Evolutionary conservation across 2,113 vertebrate species (phyloP), one percentile per base, ranked within the genome.

Genomic region (Entosphenus tridentatus): DNA sequence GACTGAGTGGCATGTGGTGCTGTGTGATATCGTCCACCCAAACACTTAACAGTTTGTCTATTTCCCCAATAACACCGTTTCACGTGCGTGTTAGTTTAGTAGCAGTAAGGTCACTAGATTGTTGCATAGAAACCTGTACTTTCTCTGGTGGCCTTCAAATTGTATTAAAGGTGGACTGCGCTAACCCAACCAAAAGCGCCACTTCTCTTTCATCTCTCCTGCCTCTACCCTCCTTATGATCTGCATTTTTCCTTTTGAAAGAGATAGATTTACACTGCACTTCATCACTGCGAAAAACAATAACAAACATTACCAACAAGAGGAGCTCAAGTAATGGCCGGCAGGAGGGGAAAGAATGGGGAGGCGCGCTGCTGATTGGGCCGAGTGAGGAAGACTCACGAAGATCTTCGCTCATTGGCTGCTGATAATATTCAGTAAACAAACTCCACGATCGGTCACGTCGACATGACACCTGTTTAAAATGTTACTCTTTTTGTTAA

Each of bases 181-280:
- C 62, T 65, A 65, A 65, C 62, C 62, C 62, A 2, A 21, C 11
- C 10, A 2, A 65, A 65, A n/a, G 21, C 3, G 62, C 62, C 62
- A 65, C 62, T 65, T 65, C 62, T 16, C 62, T 65, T 9, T 65
- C 21, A n/a, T 9, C 21, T 9, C 21, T 21, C 16, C 58, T 17
- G 13, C 13, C 8, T 62, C 58, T 62, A 8, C 58, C 8, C 58
- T 65, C 62, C 62, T 65, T 65, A 11, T 65, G 62, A 65, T 65
- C 62, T 65, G 62, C 62, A 65, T 65, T 65, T 65, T 65, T 16
- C n/a, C n/a, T 2, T 65, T 65, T 21, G 2, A 8, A 65, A 65
- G 62, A 65, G 62, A 65, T 65, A 21, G 62, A 65, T 65, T 65
- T 65, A 65, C 62, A 11, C 21, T 65, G 62, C 62, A 65, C 62